A percentile compares a stretch with the other conserved stretches of the same genome.
These are phyloP conservation scores for Empidonax alnorum DNA, from an alignment of 2,113 vertebrate species.

Conservation along the genomic window DNA sequence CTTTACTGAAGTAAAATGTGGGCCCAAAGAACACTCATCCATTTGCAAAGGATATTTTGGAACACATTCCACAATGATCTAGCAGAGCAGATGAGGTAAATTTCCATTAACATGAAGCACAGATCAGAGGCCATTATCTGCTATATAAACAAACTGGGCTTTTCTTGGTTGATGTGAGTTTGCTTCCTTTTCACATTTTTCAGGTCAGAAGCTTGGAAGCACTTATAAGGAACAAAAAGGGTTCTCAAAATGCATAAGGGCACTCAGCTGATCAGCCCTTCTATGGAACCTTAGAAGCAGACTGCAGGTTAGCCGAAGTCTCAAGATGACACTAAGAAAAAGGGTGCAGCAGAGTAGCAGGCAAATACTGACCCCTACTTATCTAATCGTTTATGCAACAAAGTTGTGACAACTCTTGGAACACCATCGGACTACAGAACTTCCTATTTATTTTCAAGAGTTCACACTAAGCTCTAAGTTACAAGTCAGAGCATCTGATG, in stretches of 20 bases:
- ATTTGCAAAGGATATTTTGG: background rate
- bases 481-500: background rate
- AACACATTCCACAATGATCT: background rate
- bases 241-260: background rate
- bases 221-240: background rate
- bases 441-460: background rate
- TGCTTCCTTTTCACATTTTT: background rate
- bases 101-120: background rate
- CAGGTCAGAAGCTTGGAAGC: background rate
- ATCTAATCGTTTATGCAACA: background rate
- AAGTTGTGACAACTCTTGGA: background rate
- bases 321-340: background rate
- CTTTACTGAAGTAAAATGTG: background rate
- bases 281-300: background rate
- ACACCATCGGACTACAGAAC: background rate
- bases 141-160: background rate
- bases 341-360: background rate
- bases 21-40: background rate
- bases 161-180: background rate
- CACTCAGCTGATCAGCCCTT: background rate
- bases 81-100: background rate
- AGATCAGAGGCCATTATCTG: background rate
- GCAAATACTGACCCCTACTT: background rate
- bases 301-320: background rate
- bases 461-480: background rate